Percentiles rank a stretch among this genome's conserved stretches.
Evolutionary conservation across 92 coral and sea anemone species (phyloP).

Genomic region (Zoanthus sociatus): DNA sequence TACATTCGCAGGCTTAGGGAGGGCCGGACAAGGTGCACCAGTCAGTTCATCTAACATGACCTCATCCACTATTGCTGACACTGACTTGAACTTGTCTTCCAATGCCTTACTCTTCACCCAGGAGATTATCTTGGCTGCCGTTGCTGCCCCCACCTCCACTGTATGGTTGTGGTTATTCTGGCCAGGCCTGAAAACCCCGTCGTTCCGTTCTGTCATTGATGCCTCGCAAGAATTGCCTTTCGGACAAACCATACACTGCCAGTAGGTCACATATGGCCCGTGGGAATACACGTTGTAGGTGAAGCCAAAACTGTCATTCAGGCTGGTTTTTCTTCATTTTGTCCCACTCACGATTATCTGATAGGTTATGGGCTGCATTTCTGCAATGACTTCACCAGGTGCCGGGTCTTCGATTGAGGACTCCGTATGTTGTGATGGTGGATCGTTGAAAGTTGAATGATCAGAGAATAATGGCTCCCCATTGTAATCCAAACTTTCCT

Average conservation of each 20-base stretch:
- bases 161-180: no score
- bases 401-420: no score
- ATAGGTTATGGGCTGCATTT: no score
- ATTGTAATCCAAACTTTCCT: no score
- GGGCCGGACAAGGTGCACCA: neutral
- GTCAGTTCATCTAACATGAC: constrained; percentile 1
- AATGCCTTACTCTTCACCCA: neutral
- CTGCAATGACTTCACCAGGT: no score
- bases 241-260: constrained; percentile 23
- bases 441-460: no score
- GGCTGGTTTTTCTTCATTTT: constrained; percentile 21
- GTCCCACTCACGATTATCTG: no score
- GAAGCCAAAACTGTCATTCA: constrained; percentile 33
- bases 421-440: no score
- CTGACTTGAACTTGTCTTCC: neutral
- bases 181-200: neutral
- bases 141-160: neutral
- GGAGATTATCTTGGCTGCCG: neutral
- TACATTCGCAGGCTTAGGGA: neutral
- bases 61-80: neutral
- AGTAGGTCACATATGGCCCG: neutral
- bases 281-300: constrained; percentile 16
- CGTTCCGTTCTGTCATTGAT: neutral
- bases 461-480: no score
- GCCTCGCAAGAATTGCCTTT: constrained; percentile 29